Conservation (phyloP, 2,888 invertebrate genomes). For the Drosophila merina region DNA sequence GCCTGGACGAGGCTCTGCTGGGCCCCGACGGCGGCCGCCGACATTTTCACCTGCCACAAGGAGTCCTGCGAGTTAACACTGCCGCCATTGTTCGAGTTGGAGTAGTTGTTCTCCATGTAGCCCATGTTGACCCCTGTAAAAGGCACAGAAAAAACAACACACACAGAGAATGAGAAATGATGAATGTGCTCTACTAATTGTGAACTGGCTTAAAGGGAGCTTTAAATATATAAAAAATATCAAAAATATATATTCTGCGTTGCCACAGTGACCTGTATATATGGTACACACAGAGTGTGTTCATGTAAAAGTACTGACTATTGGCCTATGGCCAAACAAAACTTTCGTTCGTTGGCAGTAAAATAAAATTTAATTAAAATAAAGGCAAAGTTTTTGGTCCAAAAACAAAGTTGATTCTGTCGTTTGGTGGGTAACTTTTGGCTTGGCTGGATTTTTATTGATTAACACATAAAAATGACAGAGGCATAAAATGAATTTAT, state of each 20-base stretch:
- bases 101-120: conserved; percentile 95
- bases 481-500: conserved; percentile 54
- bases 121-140: conserved; percentile 92
- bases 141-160: conserved; percentile 9
- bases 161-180: conserved; percentile 18
- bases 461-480: conserved; percentile 38
- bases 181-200: conserved; percentile 23
- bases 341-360: conserved; percentile 36
- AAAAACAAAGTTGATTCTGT: conserved; percentile 14
- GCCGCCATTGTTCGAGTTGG: conserved; percentile 97
- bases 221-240: not conserved
- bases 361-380: conserved; percentile 47
- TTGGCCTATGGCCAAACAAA: conserved; percentile 29
- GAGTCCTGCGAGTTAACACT: conserved; percentile 97
- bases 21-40: conserved; percentile 89
- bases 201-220: conserved; percentile 1
- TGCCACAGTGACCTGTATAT: not conserved
- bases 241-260: not conserved
- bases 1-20: conserved; percentile 86
- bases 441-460: conserved; percentile 34
- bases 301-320: conserved; percentile 4
- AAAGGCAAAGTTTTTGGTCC: conserved; percentile 24
- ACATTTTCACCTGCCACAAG: conserved; percentile 96
- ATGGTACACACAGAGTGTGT: too few relatives aligned
- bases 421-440: conserved; percentile 4